These are phyloP conservation scores for Mamestra configurata DNA, from an alignment of 1,140 invertebrate genomes.

Conservation along the genomic window DNA sequence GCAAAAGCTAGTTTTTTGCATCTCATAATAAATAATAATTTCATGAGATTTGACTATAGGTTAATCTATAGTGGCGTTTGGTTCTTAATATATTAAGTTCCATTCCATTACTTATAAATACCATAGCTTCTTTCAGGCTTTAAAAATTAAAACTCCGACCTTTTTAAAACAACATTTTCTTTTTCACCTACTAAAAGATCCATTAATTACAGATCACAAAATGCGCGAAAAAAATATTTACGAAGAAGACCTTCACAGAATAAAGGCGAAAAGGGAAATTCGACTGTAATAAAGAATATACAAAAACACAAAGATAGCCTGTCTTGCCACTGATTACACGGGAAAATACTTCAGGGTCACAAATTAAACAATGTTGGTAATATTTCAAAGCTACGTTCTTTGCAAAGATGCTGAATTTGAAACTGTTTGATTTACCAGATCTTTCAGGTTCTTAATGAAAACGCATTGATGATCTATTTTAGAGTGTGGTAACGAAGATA, in stretches of 20 bases:
- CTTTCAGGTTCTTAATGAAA: neutral
- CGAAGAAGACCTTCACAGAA: slow-evolving; percentile 8
- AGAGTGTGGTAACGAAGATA: too few relatives aligned
- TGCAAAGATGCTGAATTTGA: neutral
- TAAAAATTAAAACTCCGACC: neutral
- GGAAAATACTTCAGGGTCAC: slow-evolving; percentile 12
- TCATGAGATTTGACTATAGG: too few relatives aligned
- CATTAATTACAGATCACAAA: slow-evolving; percentile 34
- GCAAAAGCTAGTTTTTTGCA: too few relatives aligned
- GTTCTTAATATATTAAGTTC: too few relatives aligned
- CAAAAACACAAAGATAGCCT: slow-evolving; percentile 16
- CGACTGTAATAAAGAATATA: slow-evolving; percentile 26
- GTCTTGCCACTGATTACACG: slow-evolving; percentile 28
- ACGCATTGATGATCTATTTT: too few relatives aligned
- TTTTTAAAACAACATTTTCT: neutral
- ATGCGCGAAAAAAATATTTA: slow-evolving; percentile 22
- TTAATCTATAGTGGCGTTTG: too few relatives aligned
- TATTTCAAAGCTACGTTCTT: slow-evolving; percentile 12
- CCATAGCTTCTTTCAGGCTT: neutral
- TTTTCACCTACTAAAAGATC: neutral
- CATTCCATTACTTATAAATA: neutral
- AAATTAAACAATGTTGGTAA: neutral
- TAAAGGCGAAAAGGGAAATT: slow-evolving; percentile 29
- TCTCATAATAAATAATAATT: too few relatives aligned
- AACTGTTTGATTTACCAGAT: neutral